A percentile compares a stretch with the other conserved stretches of the same genome.
Conservation (phyloP, 30 jellyfish, hydroid and myxozoan genomes). For the Rhopilema esculentum region DNA sequence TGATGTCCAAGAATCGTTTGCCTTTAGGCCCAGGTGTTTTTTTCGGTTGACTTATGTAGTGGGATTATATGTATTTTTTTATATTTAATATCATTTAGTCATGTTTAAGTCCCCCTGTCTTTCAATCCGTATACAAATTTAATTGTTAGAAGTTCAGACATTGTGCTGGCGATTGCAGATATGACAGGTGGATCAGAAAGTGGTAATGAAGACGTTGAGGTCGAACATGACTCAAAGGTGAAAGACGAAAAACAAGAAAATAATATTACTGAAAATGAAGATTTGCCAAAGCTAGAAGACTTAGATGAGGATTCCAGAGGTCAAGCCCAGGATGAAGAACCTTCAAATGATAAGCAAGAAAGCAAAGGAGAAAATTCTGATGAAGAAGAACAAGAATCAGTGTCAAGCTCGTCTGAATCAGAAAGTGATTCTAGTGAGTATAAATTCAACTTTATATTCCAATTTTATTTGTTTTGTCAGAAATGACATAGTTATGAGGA, state of each 20-base stretch:
- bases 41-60: too few species aligned
- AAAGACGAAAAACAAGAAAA: slow-evolving; percentile 19
- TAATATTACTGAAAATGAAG: background rate
- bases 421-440: slow-evolving; percentile 86
- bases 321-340: slow-evolving; percentile 46
- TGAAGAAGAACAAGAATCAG: slow-evolving; percentile 75
- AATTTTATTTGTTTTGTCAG: too few species aligned
- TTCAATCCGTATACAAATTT: too few species aligned
- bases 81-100: too few species aligned
- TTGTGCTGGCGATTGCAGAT: background rate
- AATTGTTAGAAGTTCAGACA: too few species aligned
- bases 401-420: slow-evolving; percentile 68
- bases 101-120: too few species aligned
- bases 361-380: slow-evolving; percentile 59
- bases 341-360: slow-evolving; percentile 29
- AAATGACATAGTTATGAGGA: too few species aligned
- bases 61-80: too few species aligned
- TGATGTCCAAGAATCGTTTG: too few species aligned
- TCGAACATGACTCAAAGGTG: background rate
- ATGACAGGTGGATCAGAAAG: slow-evolving; percentile 45
- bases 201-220: slow-evolving; percentile 27
- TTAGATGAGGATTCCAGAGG: slow-evolving; percentile 41
- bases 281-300: background rate
- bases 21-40: too few species aligned
- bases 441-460: too few species aligned